phyloP scores from a whole-genome alignment of 2,888 invertebrate genomes.

The Chaetoderma sp. region DNA sequence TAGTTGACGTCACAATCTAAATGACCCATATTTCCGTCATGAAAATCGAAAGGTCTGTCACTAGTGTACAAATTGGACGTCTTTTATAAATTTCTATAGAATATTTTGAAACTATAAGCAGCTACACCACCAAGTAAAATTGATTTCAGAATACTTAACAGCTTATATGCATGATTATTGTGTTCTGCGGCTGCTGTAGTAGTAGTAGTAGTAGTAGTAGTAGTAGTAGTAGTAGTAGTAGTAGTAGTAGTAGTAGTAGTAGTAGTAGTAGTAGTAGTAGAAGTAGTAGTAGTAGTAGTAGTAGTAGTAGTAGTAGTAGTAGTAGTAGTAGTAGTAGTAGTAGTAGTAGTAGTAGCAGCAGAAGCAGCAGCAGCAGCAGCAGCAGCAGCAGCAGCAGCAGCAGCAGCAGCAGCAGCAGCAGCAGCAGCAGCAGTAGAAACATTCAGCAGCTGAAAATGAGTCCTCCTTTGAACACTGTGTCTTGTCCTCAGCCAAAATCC shows the following conservation, averaged over 20 bases:
- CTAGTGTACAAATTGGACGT: too few species aligned
- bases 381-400: conserved; percentile 11
- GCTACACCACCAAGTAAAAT: too few species aligned
- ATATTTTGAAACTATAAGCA: too few species aligned
- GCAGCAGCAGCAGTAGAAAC: not conserved
- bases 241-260: conserved; percentile 18
- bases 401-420: not conserved
- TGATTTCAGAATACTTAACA: too few species aligned
- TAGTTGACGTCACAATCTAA: too few species aligned
- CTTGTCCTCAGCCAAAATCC: too few species aligned
- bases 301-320: conserved; percentile 6
- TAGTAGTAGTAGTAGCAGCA: not conserved
- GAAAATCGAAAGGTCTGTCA: too few species aligned
- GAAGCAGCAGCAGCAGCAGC: conserved; percentile 11
- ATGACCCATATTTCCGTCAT: too few species aligned
- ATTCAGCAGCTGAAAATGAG: not conserved
- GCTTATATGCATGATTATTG: too few species aligned
- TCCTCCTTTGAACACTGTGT: too few species aligned
- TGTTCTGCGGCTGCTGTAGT: too few species aligned
- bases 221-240: conserved; percentile 22
- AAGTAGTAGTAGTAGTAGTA: conserved; percentile 10
- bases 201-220: conserved; percentile 20
- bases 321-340: not conserved
- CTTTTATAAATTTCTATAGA: too few species aligned
- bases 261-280: conserved; percentile 17